These are phyloP conservation scores for Philereme vetulata DNA, from an alignment of 2,888 invertebrate species.

Conservation along the genomic window DNA sequence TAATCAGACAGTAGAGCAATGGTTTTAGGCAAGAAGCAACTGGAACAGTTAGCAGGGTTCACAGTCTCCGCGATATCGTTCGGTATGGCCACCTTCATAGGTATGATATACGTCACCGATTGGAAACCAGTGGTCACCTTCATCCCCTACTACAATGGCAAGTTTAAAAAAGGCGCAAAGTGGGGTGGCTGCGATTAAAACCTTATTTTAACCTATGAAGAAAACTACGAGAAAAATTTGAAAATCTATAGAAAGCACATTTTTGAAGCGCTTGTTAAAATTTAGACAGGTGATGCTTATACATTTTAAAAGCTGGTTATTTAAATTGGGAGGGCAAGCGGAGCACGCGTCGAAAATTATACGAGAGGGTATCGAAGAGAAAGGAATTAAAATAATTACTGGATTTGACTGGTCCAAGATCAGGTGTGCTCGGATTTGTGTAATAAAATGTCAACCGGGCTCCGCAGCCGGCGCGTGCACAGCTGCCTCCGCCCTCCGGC, in stretches of 20 bases:
- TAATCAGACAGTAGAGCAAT: slow-evolving; percentile 33
- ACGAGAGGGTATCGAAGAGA: slow-evolving; percentile 58
- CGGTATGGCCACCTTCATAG: slow-evolving; percentile 82
- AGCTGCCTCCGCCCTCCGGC: slow-evolving; percentile 70
- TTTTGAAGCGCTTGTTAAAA: slow-evolving; percentile 13
- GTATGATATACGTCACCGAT: slow-evolving; percentile 87
- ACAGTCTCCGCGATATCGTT: slow-evolving; percentile 82
- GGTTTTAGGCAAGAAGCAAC: slow-evolving; percentile 82
- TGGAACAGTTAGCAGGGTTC: slow-evolving; percentile 76
- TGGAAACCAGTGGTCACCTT: slow-evolving; percentile 88
- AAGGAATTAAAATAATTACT: slow-evolving; percentile 67
- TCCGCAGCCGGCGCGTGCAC: slow-evolving; percentile 74
- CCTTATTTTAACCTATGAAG: too few relatives aligned
- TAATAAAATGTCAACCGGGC: slow-evolving; percentile 72
- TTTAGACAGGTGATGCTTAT: slow-evolving; percentile 29
- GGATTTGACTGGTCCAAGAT: slow-evolving; percentile 64
- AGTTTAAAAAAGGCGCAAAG: slow-evolving; percentile 67
- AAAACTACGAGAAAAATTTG: not conserved
- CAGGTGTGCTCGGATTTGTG: slow-evolving; percentile 80
- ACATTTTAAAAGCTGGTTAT: slow-evolving; percentile 33
- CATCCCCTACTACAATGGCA: slow-evolving; percentile 89
- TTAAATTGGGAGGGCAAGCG: slow-evolving; percentile 40
- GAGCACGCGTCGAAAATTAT: slow-evolving; percentile 58
- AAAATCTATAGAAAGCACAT: not conserved
- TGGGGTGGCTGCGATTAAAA: slow-evolving; percentile 13